Base-by-base conservation (phyloP, 2,888 invertebrate species). In the Taenaris catops region DNA sequence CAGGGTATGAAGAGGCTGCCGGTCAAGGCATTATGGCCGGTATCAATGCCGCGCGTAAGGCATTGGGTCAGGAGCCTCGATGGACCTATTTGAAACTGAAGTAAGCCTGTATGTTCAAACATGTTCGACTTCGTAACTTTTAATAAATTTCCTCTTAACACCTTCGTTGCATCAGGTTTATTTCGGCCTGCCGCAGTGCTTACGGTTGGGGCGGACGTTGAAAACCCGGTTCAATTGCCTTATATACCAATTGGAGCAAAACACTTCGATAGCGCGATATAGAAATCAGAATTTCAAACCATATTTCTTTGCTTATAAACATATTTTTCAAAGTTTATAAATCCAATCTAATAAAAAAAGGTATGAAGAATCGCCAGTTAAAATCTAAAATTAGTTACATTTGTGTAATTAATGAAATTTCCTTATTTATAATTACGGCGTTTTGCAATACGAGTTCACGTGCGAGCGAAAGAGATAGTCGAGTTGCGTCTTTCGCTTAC, bases 191-290 rank as follows among this genome's bases (percentile, higher is more conserved):
- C n/a, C n/a, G n/a, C n/a, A n/a, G n/a, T n/a, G n/a, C n/a, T n/a
- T n/a, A n/a, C n/a, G n/a, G n/a, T n/a, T n/a, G n/a, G n/a, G n/a
- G n/a, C n/a, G n/a, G n/a, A n/a, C n/a, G n/a, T n/a, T n/a, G n/a
- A n/a, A n/a, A n/a, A n/a, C n/a, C n/a, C n/a, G n/a, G n/a, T n/a
- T n/a, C n/a, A n/a, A n/a, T 2, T 14, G 2, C 14, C 4, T 14
- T 54, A 50, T 56, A 54, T 62, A 63, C 49, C 11, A 4, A 53
- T 18, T 8, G 6, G 0, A 0, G 6, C 2, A 9, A 48, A 60
- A 76, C 72, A 69, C 49, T 57, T 53, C 38, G 21, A 51, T 67
- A 67, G 56, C 70, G 83, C 59, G 83, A 66, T 78, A 53, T 53
- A 83, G 78, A 42, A 55, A 45, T 41, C 8, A n/a, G 53, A 44